phyloP scores from a whole-genome alignment of 1,140 invertebrate species.

The Scaptomyza pallida region DNA sequence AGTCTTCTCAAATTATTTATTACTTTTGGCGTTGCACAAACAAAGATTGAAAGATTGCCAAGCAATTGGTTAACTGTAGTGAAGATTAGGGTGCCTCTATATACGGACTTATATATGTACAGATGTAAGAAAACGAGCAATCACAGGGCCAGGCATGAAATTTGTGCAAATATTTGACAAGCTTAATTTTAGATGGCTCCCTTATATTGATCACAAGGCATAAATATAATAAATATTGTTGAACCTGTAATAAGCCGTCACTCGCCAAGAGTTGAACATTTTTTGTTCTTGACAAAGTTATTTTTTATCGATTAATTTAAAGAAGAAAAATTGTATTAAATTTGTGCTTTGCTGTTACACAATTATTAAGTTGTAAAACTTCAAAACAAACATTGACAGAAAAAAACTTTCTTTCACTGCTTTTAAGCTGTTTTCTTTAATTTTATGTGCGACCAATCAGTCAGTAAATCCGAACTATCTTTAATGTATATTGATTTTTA shows the following conservation, averaged over 20 bases:
- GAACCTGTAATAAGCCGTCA: neutral
- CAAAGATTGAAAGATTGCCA: slow-evolving; percentile 5
- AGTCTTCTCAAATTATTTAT: slow-evolving; percentile 1
- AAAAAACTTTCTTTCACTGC: neutral
- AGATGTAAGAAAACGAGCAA: neutral
- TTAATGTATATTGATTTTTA: neutral
- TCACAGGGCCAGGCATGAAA: slow-evolving; percentile 8
- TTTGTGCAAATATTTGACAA: slow-evolving; percentile 29
- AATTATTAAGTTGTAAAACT: no score
- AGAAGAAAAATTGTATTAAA: neutral
- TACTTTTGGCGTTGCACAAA: slow-evolving; percentile 6
- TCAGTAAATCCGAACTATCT: neutral
- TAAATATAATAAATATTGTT: neutral
- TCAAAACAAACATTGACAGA: neutral
- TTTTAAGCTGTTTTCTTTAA: no score
- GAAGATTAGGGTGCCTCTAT: neutral
- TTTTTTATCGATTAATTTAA: neutral
- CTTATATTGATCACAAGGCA: neutral
- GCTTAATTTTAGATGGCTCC: slow-evolving; percentile 14
- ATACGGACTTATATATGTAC: neutral
- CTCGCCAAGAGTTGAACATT: neutral
- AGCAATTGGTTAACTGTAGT: neutral
- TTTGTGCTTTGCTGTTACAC: neutral
- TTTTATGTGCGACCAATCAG: neutral
- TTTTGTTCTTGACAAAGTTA: neutral